A percentile compares a stretch with the other conserved stretches of the same genome.
phyloP scores from a whole-genome alignment of 2,113 vertebrate genomes.

The Cranoglanis bouderius region DNA sequence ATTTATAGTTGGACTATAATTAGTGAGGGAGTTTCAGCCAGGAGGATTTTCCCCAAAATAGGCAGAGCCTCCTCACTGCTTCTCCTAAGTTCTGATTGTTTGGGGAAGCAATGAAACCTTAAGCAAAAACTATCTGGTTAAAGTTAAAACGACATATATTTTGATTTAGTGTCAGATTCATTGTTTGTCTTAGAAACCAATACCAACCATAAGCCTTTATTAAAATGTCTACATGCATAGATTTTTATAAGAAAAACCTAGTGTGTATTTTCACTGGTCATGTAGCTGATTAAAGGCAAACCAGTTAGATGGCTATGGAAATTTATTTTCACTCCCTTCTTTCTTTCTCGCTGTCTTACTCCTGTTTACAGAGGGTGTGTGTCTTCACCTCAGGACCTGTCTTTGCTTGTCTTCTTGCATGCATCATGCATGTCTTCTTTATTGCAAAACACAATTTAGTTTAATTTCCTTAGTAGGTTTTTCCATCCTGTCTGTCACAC shows the following conservation, averaged over 20 bases:
- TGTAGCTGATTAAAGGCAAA: neutral
- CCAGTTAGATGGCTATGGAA: neutral
- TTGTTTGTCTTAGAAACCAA: neutral
- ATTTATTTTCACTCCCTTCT: neutral
- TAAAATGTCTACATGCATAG: neutral
- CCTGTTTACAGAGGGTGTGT: conserved; percentile 70
- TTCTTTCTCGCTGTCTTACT: conserved; percentile 10
- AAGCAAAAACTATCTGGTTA: neutral
- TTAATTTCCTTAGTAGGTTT: neutral
- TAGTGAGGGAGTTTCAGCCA: neutral
- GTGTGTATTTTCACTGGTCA: neutral
- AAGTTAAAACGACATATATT: neutral
- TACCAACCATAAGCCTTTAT: neutral
- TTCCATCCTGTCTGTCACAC: neutral
- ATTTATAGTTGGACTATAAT: neutral
- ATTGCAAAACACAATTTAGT: neutral
- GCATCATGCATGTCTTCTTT: neutral
- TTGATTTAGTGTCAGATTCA: neutral
- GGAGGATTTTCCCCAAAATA: neutral
- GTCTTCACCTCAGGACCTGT: conserved; percentile 42
- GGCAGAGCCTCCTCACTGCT: neutral
- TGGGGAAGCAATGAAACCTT: neutral
- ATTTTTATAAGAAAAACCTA: neutral
- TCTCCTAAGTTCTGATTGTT: neutral
- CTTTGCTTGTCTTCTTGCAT: conserved; percentile 22